A percentile compares a stretch with the other conserved stretches of the same genome.
phyloP scores from a whole-genome alignment of 2,888 invertebrate species.

The Thecophora atra region DNA sequence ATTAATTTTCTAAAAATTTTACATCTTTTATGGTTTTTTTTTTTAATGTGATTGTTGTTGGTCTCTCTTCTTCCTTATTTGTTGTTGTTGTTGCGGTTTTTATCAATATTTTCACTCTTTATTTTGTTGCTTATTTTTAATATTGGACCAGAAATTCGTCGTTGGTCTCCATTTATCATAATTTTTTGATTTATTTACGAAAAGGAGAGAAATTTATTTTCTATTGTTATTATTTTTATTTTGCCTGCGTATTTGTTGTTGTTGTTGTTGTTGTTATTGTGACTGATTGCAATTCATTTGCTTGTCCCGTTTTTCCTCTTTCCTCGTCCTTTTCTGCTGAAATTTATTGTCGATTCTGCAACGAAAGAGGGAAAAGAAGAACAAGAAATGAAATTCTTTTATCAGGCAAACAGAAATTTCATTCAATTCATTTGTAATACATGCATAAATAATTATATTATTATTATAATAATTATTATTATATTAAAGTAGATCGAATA shows the following conservation, averaged over 20 bases:
- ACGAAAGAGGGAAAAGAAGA: background rate
- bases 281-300: too few species aligned
- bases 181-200: conserved; percentile 2
- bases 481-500: too few species aligned
- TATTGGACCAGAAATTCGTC: conserved; percentile 1
- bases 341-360: background rate
- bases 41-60: background rate
- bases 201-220: too few species aligned
- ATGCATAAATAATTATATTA: too few species aligned
- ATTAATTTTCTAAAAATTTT: background rate
- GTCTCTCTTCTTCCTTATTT: background rate
- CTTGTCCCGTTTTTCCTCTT: too few species aligned
- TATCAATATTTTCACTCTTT: conserved; percentile 19
- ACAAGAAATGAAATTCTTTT: too few species aligned
- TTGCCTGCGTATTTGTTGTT: background rate
- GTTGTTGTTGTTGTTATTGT: background rate
- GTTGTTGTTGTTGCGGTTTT: background rate
- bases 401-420: too few species aligned
- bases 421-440: too few species aligned
- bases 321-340: background rate
- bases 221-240: conserved; percentile 1
- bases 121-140: conserved; percentile 6
- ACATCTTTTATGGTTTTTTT: conserved; percentile 7
- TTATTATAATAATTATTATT: too few species aligned
- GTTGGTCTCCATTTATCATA: conserved; percentile 1